Base-by-base conservation (phyloP, 1,140 invertebrate genomes). In the Cryptotermes secundus region DNA sequence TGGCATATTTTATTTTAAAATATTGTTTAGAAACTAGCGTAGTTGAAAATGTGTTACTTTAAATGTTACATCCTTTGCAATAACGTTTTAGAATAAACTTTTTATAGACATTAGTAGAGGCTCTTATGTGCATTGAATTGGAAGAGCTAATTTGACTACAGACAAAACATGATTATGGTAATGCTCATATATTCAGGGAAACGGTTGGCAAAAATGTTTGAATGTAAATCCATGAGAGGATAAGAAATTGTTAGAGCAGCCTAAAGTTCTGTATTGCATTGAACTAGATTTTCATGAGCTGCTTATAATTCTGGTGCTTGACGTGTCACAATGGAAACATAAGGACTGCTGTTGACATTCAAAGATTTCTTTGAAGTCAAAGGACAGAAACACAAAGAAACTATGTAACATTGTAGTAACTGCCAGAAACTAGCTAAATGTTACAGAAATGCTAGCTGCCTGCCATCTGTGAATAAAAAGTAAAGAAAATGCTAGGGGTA, bases 171-270 rank as follows among this genome's bases (percentile, higher is more conserved):
- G 53, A 53, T 82, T 14, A 36, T 82, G 81, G 38, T 82, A 82
- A 82, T 82, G 81, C 81, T 82, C 81, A 82, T 82, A 53, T 82
- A 82, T 82, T 59, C 81, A 82, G 81, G 81, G 81, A 82, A 82
- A 49, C n/a, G n/a, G 81, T 82, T 82, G 81, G 81, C 81, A 82
- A 34, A 82, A 82, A 82, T 82, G 81, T 82, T 82, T 82, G 81
- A 82, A 82, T 82, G 81, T 82, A 82, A 82, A 82, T 49, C 81
- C 45, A 82, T 24, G 19, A 26, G 42, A 16, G 22, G 38, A 26
- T 34, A 45, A 34, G 81, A 49, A 49, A 24, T 19, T 38, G 59
- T n/a, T n/a, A n/a, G n/a, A 72, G 59, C 2, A 72, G 26, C 14
- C 26, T 1, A 72, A 31, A 72, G 26, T 72, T 72, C 2, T 16